Base-by-base conservation (phyloP, 2,888 invertebrate genomes). In the Tetragonula carbonaria region DNA sequence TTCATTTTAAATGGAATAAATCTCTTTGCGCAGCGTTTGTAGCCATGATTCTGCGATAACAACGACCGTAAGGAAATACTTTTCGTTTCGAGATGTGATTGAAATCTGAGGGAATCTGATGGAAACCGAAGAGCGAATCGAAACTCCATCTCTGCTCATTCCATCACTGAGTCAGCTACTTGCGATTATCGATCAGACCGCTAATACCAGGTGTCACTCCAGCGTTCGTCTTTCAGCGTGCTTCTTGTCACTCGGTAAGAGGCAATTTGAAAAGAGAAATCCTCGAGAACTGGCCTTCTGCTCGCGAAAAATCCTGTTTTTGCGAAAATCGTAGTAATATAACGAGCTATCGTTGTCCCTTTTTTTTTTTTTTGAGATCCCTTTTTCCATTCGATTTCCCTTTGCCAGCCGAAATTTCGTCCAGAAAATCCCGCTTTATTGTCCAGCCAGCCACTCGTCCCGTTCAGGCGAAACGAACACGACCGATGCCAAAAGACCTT, bases 151-250 rank as follows among this genome's bases (percentile, higher is more conserved):
- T 57, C 16, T 71, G 6, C n/a, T 38, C 45, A 8, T 45, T 23
- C 38, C 23, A 45, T 45, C 45, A 72, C 74, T 79, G 76, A 75
- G 33, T 53, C 83, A 74, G 80, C 84, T 77, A 77, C 63, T 80
- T 45, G 63, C 70, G 77, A 82, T 80, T 88, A 89, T 89, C 83
- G 90, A 89, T 89, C 86, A 84, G 78, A 71, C 82, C 74, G 53
- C 63, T 63, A 80, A 78, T 45, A 77, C 57, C 84, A 84, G 84
- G 77, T 87, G 87, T 82, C 83, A 89, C 83, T 82, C 65, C 71
- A 59, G 59, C 74, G 28, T 80, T 70, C 83, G 68, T 76, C 83
- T 80, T 80, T 51, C 45, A 63, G 4, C 59, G 53, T 23, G 66
- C 28, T 62, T 59, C 66, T 74, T 50, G 45, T 70, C 21, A 55